Conservation (phyloP, 2,113 vertebrate species). For the Casuarius casuarius region DNA sequence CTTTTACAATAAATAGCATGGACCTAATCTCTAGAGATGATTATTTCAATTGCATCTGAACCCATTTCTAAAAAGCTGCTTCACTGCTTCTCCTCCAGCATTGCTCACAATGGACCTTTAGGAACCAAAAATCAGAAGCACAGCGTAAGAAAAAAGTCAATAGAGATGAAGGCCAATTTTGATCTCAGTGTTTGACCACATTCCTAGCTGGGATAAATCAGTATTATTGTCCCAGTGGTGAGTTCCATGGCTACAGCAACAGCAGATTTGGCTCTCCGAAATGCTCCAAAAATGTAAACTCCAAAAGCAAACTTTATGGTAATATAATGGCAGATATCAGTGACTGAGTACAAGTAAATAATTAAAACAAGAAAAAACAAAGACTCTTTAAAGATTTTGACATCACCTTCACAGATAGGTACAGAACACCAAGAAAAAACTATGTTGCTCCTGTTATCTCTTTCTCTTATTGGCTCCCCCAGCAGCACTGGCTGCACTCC, state of each 20-base stretch:
- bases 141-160: not conserved
- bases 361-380: not conserved
- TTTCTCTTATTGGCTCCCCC: not conserved
- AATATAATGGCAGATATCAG: not conserved
- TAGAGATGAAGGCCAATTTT: not conserved
- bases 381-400: not conserved
- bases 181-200: not conserved
- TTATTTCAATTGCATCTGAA: slow-evolving; percentile 50
- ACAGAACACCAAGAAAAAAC: not conserved
- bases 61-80: slow-evolving; percentile 6
- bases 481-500: not conserved
- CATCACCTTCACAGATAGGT: not conserved
- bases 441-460: not conserved
- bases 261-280: not conserved
- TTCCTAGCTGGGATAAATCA: not conserved
- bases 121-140: not conserved
- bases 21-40: slow-evolving; percentile 37
- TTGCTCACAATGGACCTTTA: not conserved
- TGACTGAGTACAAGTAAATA: no score
- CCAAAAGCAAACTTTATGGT: not conserved
- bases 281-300: not conserved
- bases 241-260: not conserved
- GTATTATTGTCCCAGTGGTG: not conserved
- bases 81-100: not conserved
- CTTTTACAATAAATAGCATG: not conserved